These are phyloP conservation scores for Lagria hirta DNA, from an alignment of 2,888 invertebrate genomes.

Conservation along the genomic window DNA sequence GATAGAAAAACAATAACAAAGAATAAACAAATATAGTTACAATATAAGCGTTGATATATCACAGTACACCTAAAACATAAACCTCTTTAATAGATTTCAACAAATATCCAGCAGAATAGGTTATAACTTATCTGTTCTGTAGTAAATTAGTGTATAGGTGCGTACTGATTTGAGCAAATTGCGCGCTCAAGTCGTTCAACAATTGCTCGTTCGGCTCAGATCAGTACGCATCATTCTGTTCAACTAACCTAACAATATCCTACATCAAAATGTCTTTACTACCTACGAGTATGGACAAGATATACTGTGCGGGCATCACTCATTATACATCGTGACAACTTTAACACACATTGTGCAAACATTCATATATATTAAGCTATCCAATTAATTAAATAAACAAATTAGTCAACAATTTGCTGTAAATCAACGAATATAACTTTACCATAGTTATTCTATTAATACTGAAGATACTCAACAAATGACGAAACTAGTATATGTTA, in stretches of 20 bases:
- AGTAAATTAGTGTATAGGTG: no score
- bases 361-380: background rate
- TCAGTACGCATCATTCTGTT: no score
- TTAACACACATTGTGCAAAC: background rate
- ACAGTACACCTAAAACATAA: conserved; percentile 37
- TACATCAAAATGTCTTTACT: conserved; percentile 24
- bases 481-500: conserved; percentile 12
- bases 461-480: no score
- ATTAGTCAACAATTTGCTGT: background rate
- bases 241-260: no score
- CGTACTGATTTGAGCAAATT: no score
- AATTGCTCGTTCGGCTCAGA: no score
- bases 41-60: conserved; percentile 33
- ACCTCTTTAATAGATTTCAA: no score
- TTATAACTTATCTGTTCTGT: no score
- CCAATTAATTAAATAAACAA: background rate
- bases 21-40: conserved; percentile 7
- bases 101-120: no score
- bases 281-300: conserved; percentile 50
- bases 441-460: no score
- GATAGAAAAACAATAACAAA: conserved; percentile 8
- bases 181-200: no score
- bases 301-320: conserved; percentile 54
- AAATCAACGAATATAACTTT: conserved; percentile 16
- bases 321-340: conserved; percentile 24